A percentile compares a stretch with the other conserved stretches of the same genome.
Evolutionary conservation across 2,113 vertebrate genomes (phyloP).

Genomic region (Orcinus orca): DNA sequence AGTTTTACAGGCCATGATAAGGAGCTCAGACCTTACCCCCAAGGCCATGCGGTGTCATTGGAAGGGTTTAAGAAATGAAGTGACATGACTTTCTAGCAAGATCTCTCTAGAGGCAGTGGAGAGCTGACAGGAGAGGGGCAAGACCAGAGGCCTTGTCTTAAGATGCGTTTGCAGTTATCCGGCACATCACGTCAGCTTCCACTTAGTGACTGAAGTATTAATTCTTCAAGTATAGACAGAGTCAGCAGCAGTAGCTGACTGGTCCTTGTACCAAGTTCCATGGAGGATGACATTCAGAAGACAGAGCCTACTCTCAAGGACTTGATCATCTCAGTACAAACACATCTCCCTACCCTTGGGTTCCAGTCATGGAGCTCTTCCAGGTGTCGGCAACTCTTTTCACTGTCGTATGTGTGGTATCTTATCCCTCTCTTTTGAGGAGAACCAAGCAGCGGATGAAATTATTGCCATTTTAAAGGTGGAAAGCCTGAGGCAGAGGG

Average conservation of each 20-base stretch:
- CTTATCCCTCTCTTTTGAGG: not conserved
- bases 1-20: not conserved
- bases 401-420: not conserved
- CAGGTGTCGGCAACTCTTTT: no score
- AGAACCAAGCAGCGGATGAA: not conserved
- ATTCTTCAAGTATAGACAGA: not conserved
- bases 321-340: not conserved
- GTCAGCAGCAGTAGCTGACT: not conserved
- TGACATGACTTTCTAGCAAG: not conserved
- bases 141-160: not conserved
- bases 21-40: not conserved
- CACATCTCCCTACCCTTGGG: not conserved
- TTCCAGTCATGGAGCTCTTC: not conserved
- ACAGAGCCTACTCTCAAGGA: not conserved
- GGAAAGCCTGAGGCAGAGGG: not conserved
- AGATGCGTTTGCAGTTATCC: not conserved
- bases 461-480: not conserved
- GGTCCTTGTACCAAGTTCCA: not conserved
- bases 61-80: not conserved
- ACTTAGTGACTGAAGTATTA: not conserved
- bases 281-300: not conserved
- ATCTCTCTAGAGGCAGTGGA: not conserved
- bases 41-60: not conserved
- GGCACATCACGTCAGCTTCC: not conserved
- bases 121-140: not conserved